These are phyloP conservation scores for Leptinotarsa undecemlineata DNA, from an alignment of 1,140 invertebrate genomes.

Conservation along the genomic window DNA sequence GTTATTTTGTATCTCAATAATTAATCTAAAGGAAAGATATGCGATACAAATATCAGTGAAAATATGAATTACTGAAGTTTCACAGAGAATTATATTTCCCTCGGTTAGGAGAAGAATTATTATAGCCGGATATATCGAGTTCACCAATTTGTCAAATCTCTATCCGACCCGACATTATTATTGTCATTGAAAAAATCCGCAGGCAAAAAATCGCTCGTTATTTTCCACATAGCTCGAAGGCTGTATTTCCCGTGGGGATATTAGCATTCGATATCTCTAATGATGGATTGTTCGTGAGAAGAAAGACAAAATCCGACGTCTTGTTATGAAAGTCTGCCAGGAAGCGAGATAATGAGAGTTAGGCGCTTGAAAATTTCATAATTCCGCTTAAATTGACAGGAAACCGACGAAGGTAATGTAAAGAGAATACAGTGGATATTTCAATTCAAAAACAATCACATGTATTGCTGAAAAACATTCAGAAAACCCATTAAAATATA, in stretches of 20 bases:
- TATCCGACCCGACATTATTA: background rate
- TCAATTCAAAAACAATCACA: background rate
- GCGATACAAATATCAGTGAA: too few species aligned
- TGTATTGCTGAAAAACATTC: too few species aligned
- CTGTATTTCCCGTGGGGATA: constrained; percentile 25
- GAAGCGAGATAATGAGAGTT: constrained; percentile 21
- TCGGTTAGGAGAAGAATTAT: too few species aligned
- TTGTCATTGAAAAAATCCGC: background rate
- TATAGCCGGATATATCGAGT: too few species aligned
- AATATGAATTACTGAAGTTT: too few species aligned
- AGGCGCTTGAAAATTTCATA: constrained; percentile 12
- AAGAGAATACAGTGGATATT: background rate
- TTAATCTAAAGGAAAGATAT: too few species aligned
- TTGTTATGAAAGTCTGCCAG: constrained; percentile 18
- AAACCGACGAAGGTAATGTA: background rate
- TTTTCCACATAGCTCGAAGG: background rate
- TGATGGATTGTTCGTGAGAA: constrained; percentile 38
- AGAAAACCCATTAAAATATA: too few species aligned
- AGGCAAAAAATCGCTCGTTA: background rate
- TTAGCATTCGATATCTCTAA: constrained; percentile 43
- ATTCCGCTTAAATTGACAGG: constrained; percentile 9
- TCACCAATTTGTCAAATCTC: background rate
- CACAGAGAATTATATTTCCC: too few species aligned
- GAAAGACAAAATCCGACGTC: constrained; percentile 29
- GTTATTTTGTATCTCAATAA: too few species aligned